These are phyloP conservation scores for Tetrao urogallus DNA, from an alignment of 2,113 vertebrate species.

Conservation along the genomic window DNA sequence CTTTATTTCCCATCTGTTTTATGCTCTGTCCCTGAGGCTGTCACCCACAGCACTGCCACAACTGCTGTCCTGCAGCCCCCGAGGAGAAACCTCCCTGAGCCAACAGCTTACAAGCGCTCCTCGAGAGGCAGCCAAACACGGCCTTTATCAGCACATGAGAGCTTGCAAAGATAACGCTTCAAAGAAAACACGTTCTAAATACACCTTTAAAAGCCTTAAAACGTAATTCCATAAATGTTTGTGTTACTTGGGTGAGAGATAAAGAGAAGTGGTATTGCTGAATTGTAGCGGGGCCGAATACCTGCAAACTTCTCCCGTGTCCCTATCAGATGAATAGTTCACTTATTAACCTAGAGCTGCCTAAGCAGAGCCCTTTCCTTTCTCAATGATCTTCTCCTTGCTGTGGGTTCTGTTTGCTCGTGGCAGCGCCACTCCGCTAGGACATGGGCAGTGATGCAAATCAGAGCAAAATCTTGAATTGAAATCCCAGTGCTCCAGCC, in stretches of 20 bases:
- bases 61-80: not conserved
- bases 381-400: not conserved
- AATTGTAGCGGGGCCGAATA: constrained; percentile 37
- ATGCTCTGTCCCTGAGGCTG: fast-evolving
- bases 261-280: constrained; percentile 68
- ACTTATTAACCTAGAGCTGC: constrained; percentile 74
- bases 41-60: fast-evolving
- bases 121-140: not conserved
- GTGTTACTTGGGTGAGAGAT: constrained; percentile 75
- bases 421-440: not conserved
- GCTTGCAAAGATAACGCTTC: constrained; percentile 81
- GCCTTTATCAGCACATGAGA: constrained; percentile 62
- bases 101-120: not conserved
- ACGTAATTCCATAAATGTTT: constrained; percentile 79
- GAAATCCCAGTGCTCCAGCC: not conserved
- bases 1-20: not conserved
- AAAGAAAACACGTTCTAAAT: constrained; percentile 75
- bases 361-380: constrained; percentile 6
- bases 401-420: not conserved
- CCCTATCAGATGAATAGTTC: constrained; percentile 80
- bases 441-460: fast-evolving
- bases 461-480: not conserved
- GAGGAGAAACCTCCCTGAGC: not conserved
- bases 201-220: constrained; percentile 76
- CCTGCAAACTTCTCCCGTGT: constrained; percentile 20